Evolutionary conservation across 1,140 invertebrate species (phyloP).

Genomic region (Sitophilus oryzae): DNA sequence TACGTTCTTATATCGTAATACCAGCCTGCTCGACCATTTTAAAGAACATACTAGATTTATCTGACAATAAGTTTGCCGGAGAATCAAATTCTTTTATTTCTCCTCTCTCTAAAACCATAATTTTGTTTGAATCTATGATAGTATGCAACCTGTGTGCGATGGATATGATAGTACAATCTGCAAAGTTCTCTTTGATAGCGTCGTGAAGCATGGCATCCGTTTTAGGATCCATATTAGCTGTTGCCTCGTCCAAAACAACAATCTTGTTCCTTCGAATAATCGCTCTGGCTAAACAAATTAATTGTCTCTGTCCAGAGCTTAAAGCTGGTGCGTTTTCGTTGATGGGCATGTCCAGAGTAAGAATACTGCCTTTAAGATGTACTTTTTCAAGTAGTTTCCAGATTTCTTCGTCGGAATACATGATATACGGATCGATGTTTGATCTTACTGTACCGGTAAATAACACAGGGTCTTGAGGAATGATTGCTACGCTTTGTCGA

Average conservation of each 20-base stretch:
- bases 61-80: conserved; percentile 59
- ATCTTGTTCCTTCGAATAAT: conserved; percentile 67
- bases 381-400: conserved; percentile 35
- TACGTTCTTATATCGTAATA: neutral
- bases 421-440: conserved; percentile 59
- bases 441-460: conserved; percentile 56
- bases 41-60: conserved; percentile 56
- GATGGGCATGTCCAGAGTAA: conserved; percentile 41
- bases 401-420: conserved; percentile 41
- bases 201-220: conserved; percentile 63
- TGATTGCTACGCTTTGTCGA: conserved; percentile 56
- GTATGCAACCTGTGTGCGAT: conserved; percentile 78
- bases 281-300: conserved; percentile 72
- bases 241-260: conserved; percentile 71
- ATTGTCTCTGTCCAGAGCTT: conserved; percentile 71
- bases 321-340: conserved; percentile 64
- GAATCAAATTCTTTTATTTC: conserved; percentile 63
- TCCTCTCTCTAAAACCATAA: conserved; percentile 66
- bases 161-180: conserved; percentile 68
- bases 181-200: conserved; percentile 63
- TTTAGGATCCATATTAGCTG: conserved; percentile 63
- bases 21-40: conserved; percentile 49
- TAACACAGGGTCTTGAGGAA: conserved; percentile 63
- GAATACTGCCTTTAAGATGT: conserved; percentile 17
- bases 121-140: conserved; percentile 70